Base-by-base conservation (phyloP, 2,888 invertebrate species). In the Theretra japonica region DNA sequence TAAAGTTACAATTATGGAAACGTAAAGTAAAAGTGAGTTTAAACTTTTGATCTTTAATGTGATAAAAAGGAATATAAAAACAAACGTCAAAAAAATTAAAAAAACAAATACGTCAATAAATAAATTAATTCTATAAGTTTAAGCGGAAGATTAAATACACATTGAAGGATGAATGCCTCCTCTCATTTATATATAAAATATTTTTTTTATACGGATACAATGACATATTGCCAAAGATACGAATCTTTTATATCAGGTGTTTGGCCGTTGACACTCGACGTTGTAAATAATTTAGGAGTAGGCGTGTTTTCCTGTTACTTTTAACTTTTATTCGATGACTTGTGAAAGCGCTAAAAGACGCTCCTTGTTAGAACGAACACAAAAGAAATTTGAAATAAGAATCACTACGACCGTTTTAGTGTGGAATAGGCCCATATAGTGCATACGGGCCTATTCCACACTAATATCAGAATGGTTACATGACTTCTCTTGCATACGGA, bases 101-200 rank as follows among this genome's bases (percentile, higher is more conserved):
- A 41, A 48, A 65, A 48, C 15, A 23, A 41, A 65, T 17, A 17
- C 41, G 23, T 48, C 23, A 6, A 23, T 23, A 23, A 41, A 65
- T 23, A 15, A 65, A 65, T 65, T 48, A 23, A 65, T 23, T 21
- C 65, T 5, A 48, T 65, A 65, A 41, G 23, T 65, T 19, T 48
- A 48, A 65, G 17, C 21, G 11, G 23, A 65, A 23, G 65, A 65
- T 65, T 23, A 41, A 65, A 65, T 23, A 65, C 23, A 41, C 2
- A 15, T 48, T 21, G 23, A 48, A 21, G 17, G 17, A 65, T 6
- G 11, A 21, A 65, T 23, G 41, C 41, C 41, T 65, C 41, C 41
- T 65, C 41, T 17, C 65, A 65, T 65, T 65, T 65, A 33, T 48
- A 48, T 41, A 19, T 48, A 65, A 15, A 59, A 59, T 23, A n/a